Evolutionary conservation across 1,140 invertebrate species (phyloP).

Genomic region (Gryllus bimaculatus): DNA sequence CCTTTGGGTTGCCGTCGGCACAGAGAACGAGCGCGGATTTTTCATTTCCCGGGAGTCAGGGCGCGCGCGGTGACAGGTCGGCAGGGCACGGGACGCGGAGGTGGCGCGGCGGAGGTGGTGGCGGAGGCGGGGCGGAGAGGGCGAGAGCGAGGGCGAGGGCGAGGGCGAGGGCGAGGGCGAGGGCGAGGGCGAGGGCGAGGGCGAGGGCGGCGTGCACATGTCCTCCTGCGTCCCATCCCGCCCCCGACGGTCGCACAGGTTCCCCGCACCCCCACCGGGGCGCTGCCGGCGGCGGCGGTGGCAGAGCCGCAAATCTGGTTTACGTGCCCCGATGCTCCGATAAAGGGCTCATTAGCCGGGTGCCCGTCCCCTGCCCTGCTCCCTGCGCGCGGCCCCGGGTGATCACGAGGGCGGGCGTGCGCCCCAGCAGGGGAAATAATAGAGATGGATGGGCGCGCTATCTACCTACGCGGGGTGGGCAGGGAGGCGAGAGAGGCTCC

Average conservation of each 20-base stretch:
- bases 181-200: neutral
- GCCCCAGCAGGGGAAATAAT: slow-evolving; percentile 7
- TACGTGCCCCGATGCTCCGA: slow-evolving; percentile 15
- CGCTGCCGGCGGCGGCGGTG: too few relatives aligned
- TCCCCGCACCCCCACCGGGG: neutral
- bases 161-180: neutral
- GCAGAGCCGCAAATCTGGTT: slow-evolving; percentile 15
- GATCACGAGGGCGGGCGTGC: neutral
- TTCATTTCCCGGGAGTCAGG: too few relatives aligned
- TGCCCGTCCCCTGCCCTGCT: neutral
- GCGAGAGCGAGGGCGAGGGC: neutral
- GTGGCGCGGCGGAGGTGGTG: neutral
- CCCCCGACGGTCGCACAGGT: too few relatives aligned
- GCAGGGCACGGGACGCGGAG: neutral
- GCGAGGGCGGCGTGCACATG: too few relatives aligned
- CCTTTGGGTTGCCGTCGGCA: too few relatives aligned
- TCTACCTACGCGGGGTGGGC: neutral
- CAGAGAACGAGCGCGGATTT: too few relatives aligned
- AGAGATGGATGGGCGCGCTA: slow-evolving; percentile 11
- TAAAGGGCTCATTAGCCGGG: slow-evolving; percentile 16
- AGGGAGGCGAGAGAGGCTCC: too few relatives aligned
- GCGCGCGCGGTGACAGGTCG: neutral
- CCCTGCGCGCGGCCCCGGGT: neutral
- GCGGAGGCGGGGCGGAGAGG: neutral
- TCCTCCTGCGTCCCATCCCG: too few relatives aligned